Percentiles rank a stretch among this genome's conserved stretches.
These are phyloP conservation scores for Sicus ferrugineus DNA, from an alignment of 2,888 invertebrate species.

Conservation along the genomic window DNA sequence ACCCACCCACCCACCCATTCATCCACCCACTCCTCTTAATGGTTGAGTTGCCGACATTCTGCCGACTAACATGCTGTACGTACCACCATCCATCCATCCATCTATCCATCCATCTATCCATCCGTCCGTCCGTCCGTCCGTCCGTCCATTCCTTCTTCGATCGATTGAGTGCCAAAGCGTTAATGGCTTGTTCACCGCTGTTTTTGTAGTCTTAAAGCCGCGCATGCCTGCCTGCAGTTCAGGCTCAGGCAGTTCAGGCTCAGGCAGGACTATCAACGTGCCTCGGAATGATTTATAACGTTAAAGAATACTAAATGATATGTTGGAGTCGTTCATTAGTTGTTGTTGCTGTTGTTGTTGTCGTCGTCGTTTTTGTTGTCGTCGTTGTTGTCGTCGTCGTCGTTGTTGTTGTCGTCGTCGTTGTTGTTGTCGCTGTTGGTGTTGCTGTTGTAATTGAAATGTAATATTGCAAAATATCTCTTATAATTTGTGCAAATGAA, in stretches of 20 bases:
- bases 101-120: too few relatives aligned
- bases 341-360: not conserved
- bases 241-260: not conserved
- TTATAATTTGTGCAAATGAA: not conserved
- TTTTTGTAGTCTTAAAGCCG: not conserved
- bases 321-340: not conserved
- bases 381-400: not conserved
- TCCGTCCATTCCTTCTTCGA: too few relatives aligned
- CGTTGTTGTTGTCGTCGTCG: not conserved
- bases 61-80: not conserved
- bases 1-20: not conserved
- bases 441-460: not conserved
- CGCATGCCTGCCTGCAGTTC: not conserved
- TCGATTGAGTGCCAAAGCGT: constrained; percentile 61
- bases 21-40: not conserved
- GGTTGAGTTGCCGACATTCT: not conserved
- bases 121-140: too few relatives aligned
- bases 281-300: too few relatives aligned
- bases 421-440: not conserved
- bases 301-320: not conserved
- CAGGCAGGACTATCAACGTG: not conserved
- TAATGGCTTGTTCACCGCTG: constrained; percentile 47
- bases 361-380: too few relatives aligned
- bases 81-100: not conserved
- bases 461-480: not conserved